A percentile compares a stretch with the other conserved stretches of the same genome.
Evolutionary conservation across 2,113 vertebrate species (phyloP).

Genomic region (Lontra canadensis): DNA sequence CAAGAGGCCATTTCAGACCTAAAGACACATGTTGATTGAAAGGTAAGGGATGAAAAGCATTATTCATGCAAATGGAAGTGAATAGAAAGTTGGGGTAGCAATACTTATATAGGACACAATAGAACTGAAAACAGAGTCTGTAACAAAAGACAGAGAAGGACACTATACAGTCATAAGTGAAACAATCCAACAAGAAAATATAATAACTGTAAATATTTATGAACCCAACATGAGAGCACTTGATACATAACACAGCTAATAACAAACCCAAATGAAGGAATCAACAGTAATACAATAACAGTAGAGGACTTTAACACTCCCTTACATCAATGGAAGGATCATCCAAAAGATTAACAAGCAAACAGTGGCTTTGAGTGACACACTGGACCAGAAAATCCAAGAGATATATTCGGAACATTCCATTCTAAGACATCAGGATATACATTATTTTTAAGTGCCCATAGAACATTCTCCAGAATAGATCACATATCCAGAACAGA

Average conservation of each 20-base stretch:
- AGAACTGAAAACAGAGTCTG: neutral
- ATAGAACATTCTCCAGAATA: neutral
- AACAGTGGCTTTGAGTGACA: neutral
- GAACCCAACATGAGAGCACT: neutral
- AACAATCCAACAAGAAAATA: neutral
- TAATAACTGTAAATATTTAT: neutral
- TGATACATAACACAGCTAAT: neutral
- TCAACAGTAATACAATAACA: neutral
- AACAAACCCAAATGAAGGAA: neutral
- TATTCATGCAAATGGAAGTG: neutral
- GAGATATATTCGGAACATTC: neutral
- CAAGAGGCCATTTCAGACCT: neutral
- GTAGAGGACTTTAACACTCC: neutral
- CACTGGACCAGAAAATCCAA: neutral
- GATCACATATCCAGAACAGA: neutral
- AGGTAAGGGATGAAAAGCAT: neutral
- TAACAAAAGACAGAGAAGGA: neutral
- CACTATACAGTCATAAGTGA: neutral
- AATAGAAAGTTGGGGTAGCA: neutral
- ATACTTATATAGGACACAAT: neutral
- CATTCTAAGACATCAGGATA: neutral
- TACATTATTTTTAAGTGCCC: neutral
- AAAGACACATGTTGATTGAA: neutral
- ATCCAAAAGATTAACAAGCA: neutral
- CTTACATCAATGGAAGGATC: neutral